Percentiles rank a stretch among this genome's conserved stretches.
These are phyloP conservation scores for Tenualosa ilisha DNA, from an alignment of 2,797 vertebrate genomes.

Conservation along the genomic window DNA sequence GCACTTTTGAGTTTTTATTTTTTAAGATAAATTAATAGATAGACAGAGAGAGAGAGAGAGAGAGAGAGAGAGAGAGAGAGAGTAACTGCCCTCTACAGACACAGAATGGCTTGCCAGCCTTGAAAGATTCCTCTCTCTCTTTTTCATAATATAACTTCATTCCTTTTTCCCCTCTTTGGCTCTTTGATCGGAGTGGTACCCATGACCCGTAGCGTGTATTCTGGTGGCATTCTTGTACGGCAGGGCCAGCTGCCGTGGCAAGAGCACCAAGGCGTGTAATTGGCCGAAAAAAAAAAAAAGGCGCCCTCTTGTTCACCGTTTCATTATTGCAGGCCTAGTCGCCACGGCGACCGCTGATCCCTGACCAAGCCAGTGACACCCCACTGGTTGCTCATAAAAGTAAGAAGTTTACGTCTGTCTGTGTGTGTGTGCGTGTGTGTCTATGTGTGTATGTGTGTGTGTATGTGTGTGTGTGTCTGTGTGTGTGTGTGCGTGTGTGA, in stretches of 20 bases:
- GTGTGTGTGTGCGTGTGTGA: not conserved
- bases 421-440: not conserved
- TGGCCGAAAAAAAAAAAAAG: slow-evolving; percentile 32
- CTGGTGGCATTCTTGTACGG: slow-evolving; percentile 33
- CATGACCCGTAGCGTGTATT: slow-evolving; percentile 40
- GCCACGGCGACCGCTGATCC: slow-evolving; percentile 44
- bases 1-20: no score
- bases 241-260: slow-evolving; percentile 32
- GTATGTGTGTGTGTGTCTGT: not conserved
- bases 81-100: not conserved
- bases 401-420: not conserved
- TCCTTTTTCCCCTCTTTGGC: slow-evolving; percentile 25
- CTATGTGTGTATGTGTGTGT: not conserved
- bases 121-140: not conserved
- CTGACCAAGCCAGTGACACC: slow-evolving; percentile 30
- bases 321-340: slow-evolving; percentile 40
- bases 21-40: no score
- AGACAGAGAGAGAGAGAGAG: no score
- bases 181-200: slow-evolving; percentile 35
- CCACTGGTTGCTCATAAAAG: slow-evolving; percentile 20
- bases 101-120: not conserved
- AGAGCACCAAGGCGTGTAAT: slow-evolving; percentile 42
- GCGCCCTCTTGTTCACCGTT: slow-evolving; percentile 31
- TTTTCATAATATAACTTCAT: not conserved
- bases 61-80: no score